Evolutionary conservation across 2,113 vertebrate species (phyloP).

Genomic region (Ptyas mucosa): DNA sequence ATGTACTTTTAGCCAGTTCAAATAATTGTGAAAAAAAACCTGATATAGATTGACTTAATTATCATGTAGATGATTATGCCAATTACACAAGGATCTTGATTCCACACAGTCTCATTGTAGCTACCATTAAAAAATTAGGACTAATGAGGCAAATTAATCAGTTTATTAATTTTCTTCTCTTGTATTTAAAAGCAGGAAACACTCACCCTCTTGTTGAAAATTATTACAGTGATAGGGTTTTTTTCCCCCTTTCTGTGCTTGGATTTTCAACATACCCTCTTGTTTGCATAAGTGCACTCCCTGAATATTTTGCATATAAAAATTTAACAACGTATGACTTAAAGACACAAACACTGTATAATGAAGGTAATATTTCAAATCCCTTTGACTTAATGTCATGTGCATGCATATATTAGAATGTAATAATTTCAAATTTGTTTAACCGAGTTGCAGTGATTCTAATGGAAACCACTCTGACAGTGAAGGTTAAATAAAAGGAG

Average conservation of each 20-base stretch:
- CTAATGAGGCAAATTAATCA: constrained; percentile 28
- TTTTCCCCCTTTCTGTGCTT: neutral
- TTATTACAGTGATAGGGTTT: neutral
- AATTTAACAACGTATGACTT: constrained; percentile 42
- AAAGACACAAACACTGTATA: constrained; percentile 41
- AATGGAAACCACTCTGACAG: constrained; percentile 27
- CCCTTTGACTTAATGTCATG: constrained; percentile 49
- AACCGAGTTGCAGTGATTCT: constrained; percentile 4
- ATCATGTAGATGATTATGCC: neutral
- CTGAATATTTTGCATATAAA: constrained; percentile 44
- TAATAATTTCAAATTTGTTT: constrained; percentile 42
- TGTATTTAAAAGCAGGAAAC: constrained; percentile 25
- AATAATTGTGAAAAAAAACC: constrained; percentile 25
- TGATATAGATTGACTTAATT: constrained; percentile 25
- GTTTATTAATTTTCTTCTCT: constrained; percentile 11
- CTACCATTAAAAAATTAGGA: constrained; percentile 20
- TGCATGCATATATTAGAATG: constrained; percentile 50
- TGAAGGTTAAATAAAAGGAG: constrained; percentile 24
- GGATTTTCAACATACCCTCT: constrained; percentile 14
- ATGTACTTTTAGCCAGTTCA: neutral
- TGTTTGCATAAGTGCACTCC: constrained; percentile 34
- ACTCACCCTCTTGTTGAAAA: constrained; percentile 16
- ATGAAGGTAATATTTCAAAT: constrained; percentile 52
- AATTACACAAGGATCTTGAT: constrained; percentile 27
- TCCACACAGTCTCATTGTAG: constrained; percentile 19